Conservation (phyloP, 2,888 invertebrate species). For the Amiota communis region DNA sequence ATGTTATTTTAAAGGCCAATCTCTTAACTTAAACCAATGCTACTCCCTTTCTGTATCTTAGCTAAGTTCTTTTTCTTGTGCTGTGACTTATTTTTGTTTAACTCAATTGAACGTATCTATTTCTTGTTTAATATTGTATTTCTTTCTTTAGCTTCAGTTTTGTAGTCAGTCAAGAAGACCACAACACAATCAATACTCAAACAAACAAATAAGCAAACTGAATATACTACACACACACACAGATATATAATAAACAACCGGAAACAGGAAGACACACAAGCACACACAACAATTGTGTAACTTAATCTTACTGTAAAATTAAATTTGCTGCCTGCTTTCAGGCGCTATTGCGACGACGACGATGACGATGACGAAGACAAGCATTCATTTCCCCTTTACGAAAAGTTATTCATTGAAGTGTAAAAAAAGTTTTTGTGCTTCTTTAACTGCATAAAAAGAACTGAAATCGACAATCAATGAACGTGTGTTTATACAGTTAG, state of each 20-base stretch:
- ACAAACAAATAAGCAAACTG: neutral
- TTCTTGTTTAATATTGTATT: neutral
- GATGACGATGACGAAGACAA: neutral
- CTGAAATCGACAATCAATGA: neutral
- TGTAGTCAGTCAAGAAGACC: slow-evolving; percentile 9
- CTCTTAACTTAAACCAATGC: too few relatives aligned
- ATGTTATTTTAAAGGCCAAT: too few relatives aligned
- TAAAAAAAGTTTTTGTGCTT: slow-evolving; percentile 12
- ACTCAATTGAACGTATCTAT: slow-evolving; percentile 11
- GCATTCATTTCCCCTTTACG: neutral
- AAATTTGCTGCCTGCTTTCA: slow-evolving; percentile 17
- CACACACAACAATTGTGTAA: slow-evolving; percentile 15
- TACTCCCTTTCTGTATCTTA: too few relatives aligned
- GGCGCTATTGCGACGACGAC: neutral
- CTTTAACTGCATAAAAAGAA: neutral
- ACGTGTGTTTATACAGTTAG: neutral
- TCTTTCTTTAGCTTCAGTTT: neutral
- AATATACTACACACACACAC: slow-evolving; percentile 42
- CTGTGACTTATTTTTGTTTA: neutral
- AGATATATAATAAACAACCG: slow-evolving; percentile 23
- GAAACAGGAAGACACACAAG: slow-evolving; percentile 16
- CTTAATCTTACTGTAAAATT: slow-evolving; percentile 22
- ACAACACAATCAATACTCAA: slow-evolving; percentile 18
- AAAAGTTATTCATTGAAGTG: slow-evolving; percentile 28
- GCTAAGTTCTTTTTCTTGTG: neutral